These are phyloP conservation scores for Caenorhabditis briggsae DNA, from an alignment of 1,140 invertebrate species.

Conservation along the genomic window DNA sequence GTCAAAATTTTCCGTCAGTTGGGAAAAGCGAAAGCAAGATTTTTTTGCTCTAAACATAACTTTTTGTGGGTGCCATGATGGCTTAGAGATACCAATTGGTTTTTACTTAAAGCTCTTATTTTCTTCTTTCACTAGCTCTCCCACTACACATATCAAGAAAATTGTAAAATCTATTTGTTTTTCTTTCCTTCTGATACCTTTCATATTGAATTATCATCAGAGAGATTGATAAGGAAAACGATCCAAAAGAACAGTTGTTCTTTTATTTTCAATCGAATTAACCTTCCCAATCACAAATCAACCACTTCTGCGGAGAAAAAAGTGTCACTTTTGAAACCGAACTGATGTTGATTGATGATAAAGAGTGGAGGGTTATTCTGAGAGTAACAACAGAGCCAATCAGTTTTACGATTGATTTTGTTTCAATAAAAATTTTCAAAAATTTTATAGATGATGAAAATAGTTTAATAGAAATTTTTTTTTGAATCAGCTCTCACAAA, in stretches of 20 bases:
- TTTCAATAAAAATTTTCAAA: not conserved
- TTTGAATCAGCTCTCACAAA: too few relatives aligned
- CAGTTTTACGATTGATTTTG: conserved; percentile 2
- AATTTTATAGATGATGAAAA: too few relatives aligned
- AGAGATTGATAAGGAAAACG: not conserved
- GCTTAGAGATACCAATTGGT: conserved; percentile 1
- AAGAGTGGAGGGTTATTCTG: not conserved
- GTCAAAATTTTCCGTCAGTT: conserved; percentile 42
- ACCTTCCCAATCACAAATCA: conserved; percentile 4
- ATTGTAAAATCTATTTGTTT: conserved; percentile 4
- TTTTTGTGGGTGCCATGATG: not conserved
- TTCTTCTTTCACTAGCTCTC: not conserved
- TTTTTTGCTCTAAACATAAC: conserved; percentile 17
- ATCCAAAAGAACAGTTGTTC: conserved; percentile 34
- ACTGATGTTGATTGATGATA: conserved; percentile 31
- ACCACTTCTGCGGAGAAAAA: conserved; percentile 1
- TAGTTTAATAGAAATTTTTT: too few relatives aligned
- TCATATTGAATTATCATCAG: not conserved
- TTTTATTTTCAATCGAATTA: conserved; percentile 32
- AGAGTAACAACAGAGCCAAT: not conserved
- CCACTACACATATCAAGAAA: not conserved
- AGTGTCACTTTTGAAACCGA: conserved; percentile 35
- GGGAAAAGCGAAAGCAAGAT: not conserved
- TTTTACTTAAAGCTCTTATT: not conserved
- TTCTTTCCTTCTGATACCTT: not conserved